phyloP scores from a whole-genome alignment of 2,113 vertebrate genomes.

The Phoxinus phoxinus region DNA sequence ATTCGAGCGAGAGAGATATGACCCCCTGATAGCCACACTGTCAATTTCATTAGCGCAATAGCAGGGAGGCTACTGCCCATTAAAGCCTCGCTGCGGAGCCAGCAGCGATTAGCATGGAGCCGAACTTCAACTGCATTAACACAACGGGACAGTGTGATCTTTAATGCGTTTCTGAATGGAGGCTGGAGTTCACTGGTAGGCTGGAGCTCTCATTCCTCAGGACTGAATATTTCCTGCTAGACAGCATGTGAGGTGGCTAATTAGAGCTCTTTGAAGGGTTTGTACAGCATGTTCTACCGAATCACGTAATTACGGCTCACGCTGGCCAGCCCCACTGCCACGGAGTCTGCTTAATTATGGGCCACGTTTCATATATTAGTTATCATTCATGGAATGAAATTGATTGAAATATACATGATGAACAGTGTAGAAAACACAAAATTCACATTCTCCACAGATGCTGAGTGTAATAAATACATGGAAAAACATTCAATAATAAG shows the following conservation, averaged over 20 bases:
- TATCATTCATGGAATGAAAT: conserved; percentile 14
- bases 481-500: conserved; percentile 37
- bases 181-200: conserved; percentile 41
- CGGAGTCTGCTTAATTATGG: conserved; percentile 65
- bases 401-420: conserved; percentile 4
- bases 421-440: not conserved
- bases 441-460: not conserved
- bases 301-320: conserved; percentile 49
- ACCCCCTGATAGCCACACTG: conserved; percentile 7
- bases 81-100: conserved; percentile 25
- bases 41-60: conserved; percentile 42
- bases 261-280: conserved; percentile 54
- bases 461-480: conserved; percentile 26
- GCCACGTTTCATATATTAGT: conserved; percentile 37
- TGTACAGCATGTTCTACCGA: conserved; percentile 43
- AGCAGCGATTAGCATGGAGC: conserved; percentile 35
- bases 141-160: conserved; percentile 5
- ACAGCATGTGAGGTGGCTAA: conserved; percentile 51
- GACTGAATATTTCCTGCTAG: conserved; percentile 42
- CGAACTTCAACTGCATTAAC: conserved; percentile 43
- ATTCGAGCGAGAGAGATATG: not conserved
- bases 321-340: conserved; percentile 58
- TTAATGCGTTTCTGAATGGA: conserved; percentile 29
- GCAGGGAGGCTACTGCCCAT: conserved; percentile 33
- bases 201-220: conserved; percentile 34